Base-by-base conservation (phyloP, 2,888 invertebrate genomes). In the Alentia gelatinosa region DNA sequence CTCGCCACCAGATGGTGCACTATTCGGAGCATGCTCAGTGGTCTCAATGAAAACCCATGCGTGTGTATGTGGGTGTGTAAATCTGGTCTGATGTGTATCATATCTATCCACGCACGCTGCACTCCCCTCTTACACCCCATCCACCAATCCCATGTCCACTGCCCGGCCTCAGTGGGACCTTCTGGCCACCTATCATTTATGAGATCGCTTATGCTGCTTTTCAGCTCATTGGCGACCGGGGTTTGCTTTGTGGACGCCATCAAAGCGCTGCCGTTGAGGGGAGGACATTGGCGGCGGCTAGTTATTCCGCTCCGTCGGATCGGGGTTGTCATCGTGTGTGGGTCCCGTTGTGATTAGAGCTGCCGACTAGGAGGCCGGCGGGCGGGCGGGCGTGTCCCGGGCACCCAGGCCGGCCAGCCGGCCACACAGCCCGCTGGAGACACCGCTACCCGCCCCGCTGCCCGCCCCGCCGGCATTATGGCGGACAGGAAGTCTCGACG, bases 241-340 rank as follows among this genome's bases (percentile, higher is more conserved):
- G 19, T 7, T 33, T 26, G 86, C 86, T 86, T 86, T 86, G 86
- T 86, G 42, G 42, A 33, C 33, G 33, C 30, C 86, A 5, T 86
- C 86, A 86, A 86, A 86, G 86, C 26, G 4, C 5, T 0, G 30
- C 30, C 26, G 30, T 30, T 23, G 30, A n/a, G 86, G 42, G 47
- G 86, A 33, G 86, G 86, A 35, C 50, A 86, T 86, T 86, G 86
- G 35, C n/a, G 47, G 50, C 1, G 47, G 86, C 86, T 86, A 86
- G 86, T 86, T 86, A 86, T 86, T 86, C 86, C 86, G 47, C 86
- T 86, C 86, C 47, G 86, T 47, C 86, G 35, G 47, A 19, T 50
- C 47, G 26, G 12, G 42, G 30, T 47, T 86, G 86, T 86, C 86
- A 86, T 47, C 30, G 26, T n/a, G n/a, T 5, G 26, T 19, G 30